Base-by-base conservation (phyloP, 2,888 invertebrate species). In the Tyria jacobaeae region DNA sequence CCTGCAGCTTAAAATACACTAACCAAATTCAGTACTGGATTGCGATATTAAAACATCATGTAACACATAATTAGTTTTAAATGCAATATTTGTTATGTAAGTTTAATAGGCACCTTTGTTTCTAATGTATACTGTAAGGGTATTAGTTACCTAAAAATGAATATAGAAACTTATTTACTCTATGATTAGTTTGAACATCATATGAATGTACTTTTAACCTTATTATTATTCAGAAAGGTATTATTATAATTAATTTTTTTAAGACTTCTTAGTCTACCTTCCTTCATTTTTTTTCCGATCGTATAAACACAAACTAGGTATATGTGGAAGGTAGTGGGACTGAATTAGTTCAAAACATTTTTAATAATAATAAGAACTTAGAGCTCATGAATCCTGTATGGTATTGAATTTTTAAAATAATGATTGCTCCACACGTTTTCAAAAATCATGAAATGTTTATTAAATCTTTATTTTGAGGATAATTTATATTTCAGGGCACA, bases 21-120 rank as follows among this genome's bases (percentile, higher is more conserved):
- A 21, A 51, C 14, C 14, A 35, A 15, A 35, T 51, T 51, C 37
- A n/a, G 21, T 34, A 35, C 24, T 34, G 35, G 44, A 35, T 61
- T 62, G 52, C 41, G 50, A 70, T 31, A 52, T 52, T 52, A 35
- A 17, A 53, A 58, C 51, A 56, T 61, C 35, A 64, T 58, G 64
- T 64, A 64, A 74, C 63, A 27, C 48, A 71, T 60, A 75, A 75
- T 72, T 68, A 44, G 49, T 57, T 64, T 58, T 62, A 75, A 75
- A 64, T 60, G 52, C 47, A 50, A 17, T 34, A 31, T 27, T 44
- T 39, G 47, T 75, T 71, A 60, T 44, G 25, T 62, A 71, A 75
- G 44, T 35, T 44, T 57, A 50, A 52, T 50, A 60, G 41, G 41
- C 49, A 41, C 35, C 48, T 57, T 57, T 60, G 59, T 21, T 44